Evolutionary conservation across 2,113 vertebrate species (phyloP).

Genomic region (Psammodynastes pulverulentus): DNA sequence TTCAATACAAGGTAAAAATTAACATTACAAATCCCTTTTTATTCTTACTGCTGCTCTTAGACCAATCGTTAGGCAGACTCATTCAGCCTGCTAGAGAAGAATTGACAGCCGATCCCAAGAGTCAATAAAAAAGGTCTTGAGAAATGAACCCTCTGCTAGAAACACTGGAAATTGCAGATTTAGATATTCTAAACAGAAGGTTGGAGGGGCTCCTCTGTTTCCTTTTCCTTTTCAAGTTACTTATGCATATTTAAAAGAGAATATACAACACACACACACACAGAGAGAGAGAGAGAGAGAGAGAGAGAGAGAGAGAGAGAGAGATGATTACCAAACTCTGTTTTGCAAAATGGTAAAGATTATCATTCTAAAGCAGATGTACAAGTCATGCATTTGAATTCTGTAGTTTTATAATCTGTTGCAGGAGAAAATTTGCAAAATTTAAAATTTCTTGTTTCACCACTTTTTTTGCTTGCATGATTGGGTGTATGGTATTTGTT

Average conservation of each 20-base stretch:
- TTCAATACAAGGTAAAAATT: slow-evolving; percentile 44
- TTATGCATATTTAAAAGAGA: not conserved
- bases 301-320: too few species aligned
- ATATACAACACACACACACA: not conserved
- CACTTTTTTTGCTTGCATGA: not conserved
- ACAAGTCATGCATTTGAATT: not conserved
- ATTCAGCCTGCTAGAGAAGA: slow-evolving; percentile 35
- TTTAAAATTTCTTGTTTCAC: not conserved
- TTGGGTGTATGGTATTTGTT: not conserved
- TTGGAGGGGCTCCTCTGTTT: not conserved
- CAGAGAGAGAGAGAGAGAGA: too few species aligned
- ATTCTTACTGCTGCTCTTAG: slow-evolving; percentile 42
- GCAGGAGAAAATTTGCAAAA: not conserved
- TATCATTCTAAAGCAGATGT: fast-evolving
- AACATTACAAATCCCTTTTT: slow-evolving; percentile 49
- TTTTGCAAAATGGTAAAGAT: not conserved
- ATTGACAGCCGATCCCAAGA: slow-evolving; percentile 1
- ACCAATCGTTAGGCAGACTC: slow-evolving; percentile 25
- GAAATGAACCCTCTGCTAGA: slow-evolving; percentile 12
- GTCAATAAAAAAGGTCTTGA: slow-evolving; percentile 18
- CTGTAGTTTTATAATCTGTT: not conserved
- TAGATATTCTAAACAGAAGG: not conserved
- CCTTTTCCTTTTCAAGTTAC: slow-evolving; percentile 11
- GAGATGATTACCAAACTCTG: not conserved
- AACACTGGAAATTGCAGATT: slow-evolving; percentile 22